Conservation (phyloP, 2,113 vertebrate genomes). For the Cebidichthys violaceus region DNA sequence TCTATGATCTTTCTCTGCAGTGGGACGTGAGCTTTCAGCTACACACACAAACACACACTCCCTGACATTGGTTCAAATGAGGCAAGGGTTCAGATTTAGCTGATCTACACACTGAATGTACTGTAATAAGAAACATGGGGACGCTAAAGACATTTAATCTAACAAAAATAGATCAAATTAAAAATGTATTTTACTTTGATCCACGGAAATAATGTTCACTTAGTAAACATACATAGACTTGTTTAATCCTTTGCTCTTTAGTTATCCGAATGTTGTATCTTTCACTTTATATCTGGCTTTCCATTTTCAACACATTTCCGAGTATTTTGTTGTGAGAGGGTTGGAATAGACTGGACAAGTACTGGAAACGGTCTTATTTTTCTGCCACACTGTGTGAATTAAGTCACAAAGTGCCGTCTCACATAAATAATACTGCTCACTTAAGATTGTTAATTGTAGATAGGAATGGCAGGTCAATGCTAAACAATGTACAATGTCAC, state of each 20-base stretch:
- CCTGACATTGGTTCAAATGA: neutral
- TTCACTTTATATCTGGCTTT: neutral
- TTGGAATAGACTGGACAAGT: neutral
- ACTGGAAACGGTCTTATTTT: neutral
- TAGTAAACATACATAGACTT: neutral
- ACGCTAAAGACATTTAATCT: neutral
- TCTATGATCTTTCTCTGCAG: constrained; percentile 28
- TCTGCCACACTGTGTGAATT: neutral
- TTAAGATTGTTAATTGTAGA: neutral
- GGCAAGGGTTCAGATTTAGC: neutral
- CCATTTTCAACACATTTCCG: neutral
- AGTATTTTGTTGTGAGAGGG: neutral
- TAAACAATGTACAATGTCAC: neutral
- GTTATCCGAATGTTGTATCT: neutral
- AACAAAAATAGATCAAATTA: neutral
- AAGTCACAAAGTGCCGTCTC: neutral
- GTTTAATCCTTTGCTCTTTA: neutral
- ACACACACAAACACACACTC: neutral
- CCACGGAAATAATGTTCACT: neutral
- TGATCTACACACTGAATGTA: neutral
- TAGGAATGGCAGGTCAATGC: neutral
- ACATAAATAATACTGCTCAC: neutral
- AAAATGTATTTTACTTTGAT: constrained; percentile 2
- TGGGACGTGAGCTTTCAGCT: constrained; percentile 25
- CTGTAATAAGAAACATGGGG: neutral